A percentile compares a stretch with the other conserved stretches of the same genome.
Evolutionary conservation across 2,113 vertebrate species (phyloP).

Genomic region (Phoenicopterus ruber): DNA sequence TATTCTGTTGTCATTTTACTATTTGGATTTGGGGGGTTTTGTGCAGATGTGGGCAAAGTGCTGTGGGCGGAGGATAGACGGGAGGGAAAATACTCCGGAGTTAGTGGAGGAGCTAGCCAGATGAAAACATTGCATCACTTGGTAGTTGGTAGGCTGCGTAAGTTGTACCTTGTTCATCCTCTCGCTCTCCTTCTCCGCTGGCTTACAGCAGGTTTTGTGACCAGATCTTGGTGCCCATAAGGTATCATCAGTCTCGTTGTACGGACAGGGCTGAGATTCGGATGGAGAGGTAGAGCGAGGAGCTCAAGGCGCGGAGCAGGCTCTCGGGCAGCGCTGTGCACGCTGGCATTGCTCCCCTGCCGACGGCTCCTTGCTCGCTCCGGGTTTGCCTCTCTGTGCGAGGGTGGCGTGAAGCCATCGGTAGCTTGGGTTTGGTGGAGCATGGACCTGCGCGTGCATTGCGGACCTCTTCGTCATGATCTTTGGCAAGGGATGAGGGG

Average conservation of each 20-base stretch:
- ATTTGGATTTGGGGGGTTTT: not conserved
- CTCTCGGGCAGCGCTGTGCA: rapidly evolving
- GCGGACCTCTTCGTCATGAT: rapidly evolving
- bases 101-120: not conserved
- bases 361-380: not conserved
- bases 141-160: not conserved
- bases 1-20: not conserved
- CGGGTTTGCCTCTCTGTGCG: rapidly evolving
- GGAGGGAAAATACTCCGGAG: not conserved
- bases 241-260: not conserved
- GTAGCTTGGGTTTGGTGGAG: not conserved
- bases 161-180: not conserved
- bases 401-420: rapidly evolving
- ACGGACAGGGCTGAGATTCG: not conserved
- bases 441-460: rapidly evolving
- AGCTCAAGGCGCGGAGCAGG: not conserved
- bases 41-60: not conserved
- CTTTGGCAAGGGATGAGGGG: not conserved
- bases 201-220: not conserved
- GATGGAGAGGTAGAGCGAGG: not conserved
- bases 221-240: not conserved
- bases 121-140: no score
- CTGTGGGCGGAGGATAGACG: not conserved
- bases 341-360: rapidly evolving
- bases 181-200: not conserved